Conservation (phyloP, 2,888 invertebrate species). For the Tortrix viridana region DNA sequence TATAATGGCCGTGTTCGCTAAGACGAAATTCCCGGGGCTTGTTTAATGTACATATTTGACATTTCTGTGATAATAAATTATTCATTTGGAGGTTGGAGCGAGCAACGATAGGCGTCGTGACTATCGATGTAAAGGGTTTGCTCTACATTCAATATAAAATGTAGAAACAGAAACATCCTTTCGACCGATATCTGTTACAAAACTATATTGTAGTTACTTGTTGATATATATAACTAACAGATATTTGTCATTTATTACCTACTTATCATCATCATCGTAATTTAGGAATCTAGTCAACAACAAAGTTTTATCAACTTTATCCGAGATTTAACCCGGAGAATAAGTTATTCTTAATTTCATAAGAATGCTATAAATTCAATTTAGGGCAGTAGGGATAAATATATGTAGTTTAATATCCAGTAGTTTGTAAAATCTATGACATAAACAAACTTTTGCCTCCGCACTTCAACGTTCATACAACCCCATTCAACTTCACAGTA, state of each 20-base stretch:
- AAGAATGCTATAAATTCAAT: no score
- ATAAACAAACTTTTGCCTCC: neutral
- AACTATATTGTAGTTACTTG: no score
- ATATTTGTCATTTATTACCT: no score
- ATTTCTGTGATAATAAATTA: constrained; percentile 22
- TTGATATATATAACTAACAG: no score
- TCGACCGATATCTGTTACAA: no score
- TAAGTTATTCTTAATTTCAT: no score
- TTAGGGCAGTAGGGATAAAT: no score
- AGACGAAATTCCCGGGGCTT: neutral
- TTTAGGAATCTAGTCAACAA: no score
- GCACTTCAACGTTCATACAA: neutral
- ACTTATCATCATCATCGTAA: no score
- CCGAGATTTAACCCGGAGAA: no score
- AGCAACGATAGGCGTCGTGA: neutral
- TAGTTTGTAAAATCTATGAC: neutral
- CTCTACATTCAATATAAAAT: neutral
- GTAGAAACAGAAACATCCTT: neutral
- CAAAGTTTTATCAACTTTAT: no score
- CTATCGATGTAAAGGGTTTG: constrained; percentile 2
- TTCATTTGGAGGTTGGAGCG: constrained; percentile 4
- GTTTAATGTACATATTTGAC: constrained; percentile 22
- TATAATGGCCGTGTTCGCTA: constrained; percentile 21
- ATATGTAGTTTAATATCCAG: no score
- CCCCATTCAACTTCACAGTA: constrained; percentile 3